A percentile compares a stretch with the other conserved stretches of the same genome.
Evolutionary conservation across 1,140 invertebrate genomes (phyloP).

Genomic region (Rhyacophila brunnea): DNA sequence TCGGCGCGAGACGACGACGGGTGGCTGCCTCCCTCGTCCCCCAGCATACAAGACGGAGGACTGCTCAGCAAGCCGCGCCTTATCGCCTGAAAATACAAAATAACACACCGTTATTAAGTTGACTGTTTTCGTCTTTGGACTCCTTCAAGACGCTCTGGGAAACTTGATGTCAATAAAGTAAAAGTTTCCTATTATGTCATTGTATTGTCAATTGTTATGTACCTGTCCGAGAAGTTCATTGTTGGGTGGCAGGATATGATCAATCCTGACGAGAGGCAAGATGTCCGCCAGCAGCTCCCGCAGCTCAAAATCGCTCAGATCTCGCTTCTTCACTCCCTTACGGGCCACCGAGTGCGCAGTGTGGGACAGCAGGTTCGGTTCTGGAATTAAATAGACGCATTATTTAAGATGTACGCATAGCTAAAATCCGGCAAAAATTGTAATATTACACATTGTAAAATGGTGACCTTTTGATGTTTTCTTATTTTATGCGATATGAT

Average conservation of each 20-base stretch:
- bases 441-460: too few relatives aligned
- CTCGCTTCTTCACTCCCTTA: constrained; percentile 80
- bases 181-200: too few relatives aligned
- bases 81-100: constrained; percentile 58
- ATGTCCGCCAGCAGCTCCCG: constrained; percentile 84
- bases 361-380: constrained; percentile 88
- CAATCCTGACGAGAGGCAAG: constrained; percentile 79
- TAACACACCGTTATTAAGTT: neutral
- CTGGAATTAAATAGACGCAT: constrained; percentile 56
- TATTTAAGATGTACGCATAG: too few relatives aligned
- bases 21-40: constrained; percentile 45
- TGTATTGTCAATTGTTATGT: too few relatives aligned
- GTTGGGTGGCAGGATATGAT: constrained; percentile 85
- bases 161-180: too few relatives aligned
- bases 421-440: too few relatives aligned
- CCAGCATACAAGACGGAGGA: constrained; percentile 85
- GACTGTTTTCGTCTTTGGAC: too few relatives aligned
- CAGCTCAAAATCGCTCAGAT: constrained; percentile 83
- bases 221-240: constrained; percentile 75
- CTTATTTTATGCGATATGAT: too few relatives aligned
- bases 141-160: too few relatives aligned
- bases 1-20: constrained; percentile 58
- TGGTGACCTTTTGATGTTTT: too few relatives aligned
- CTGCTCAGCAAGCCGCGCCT: constrained; percentile 82
- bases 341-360: constrained; percentile 87